Evolutionary conservation across 2,113 vertebrate genomes (phyloP), one percentile per base, ranked within the genome.

Genomic region (Spilogale gracilis): DNA sequence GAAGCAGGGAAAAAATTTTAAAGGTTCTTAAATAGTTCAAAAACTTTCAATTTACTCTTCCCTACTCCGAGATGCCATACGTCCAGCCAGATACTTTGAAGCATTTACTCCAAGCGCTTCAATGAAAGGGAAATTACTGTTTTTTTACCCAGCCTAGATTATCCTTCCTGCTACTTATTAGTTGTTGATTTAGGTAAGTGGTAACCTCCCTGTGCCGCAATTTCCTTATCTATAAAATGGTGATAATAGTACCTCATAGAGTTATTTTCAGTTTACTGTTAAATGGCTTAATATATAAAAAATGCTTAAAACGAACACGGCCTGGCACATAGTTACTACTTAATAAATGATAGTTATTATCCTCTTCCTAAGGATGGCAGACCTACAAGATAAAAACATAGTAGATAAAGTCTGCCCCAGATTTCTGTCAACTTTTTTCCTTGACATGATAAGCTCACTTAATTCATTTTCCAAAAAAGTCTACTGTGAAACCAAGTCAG

Each of bases 91-190:
- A 80, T 80, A 25, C 58, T 96, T 93, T 96, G 76, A 87, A 79
- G n/a, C 50, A 63, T 88, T 45, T 84, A 45, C 69, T 12, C 81
- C 87, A 93, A 82, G 30, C 23, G 60, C 32, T 92, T 71, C 71
- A 85, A 83, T 61, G 86, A 96, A 93, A 81, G 45, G 8, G 27
- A 94, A 54, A n/a, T 91, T 73, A 90, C 1, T 87, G 61, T 80
- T 92, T 90, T 91, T 87, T 63, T 73, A 38, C 43, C 54, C 16
- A 89, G 13, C 43, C 56, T 92, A 43, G 52, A 91, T 58, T 74
- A 67, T 92, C 63, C 45, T 94, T 95, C 50, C 30, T 97, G 78
- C 92, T 94, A 7, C 67, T 89, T 89, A 94, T 56, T 95, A 87
- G n/a, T 93, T 85, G 12, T 89, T 96, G 58, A 92, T 60, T 91